Conservation (phyloP, 2,113 vertebrate genomes). For the Sceloporus tristichus region DNA sequence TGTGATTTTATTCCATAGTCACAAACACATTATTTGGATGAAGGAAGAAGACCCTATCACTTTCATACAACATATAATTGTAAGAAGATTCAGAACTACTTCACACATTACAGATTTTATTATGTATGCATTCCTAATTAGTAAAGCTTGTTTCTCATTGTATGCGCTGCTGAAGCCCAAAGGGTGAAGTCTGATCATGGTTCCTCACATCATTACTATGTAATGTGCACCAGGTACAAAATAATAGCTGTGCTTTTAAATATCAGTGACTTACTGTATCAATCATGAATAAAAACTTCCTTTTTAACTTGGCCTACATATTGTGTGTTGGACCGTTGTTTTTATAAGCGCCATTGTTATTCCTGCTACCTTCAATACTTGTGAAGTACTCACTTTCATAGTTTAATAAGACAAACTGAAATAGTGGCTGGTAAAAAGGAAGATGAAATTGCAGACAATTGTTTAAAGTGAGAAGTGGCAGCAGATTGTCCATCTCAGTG, state of each 20-base stretch:
- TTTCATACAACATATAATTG: slow-evolving; percentile 8
- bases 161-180: not conserved
- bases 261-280: slow-evolving; percentile 27
- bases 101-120: not conserved
- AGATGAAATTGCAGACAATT: slow-evolving; percentile 1
- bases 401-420: slow-evolving; percentile 41
- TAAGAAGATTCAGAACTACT: not conserved
- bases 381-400: not conserved
- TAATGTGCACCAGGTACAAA: slow-evolving; percentile 9
- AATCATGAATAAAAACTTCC: slow-evolving; percentile 43
- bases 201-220: not conserved
- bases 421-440: slow-evolving; percentile 25
- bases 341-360: slow-evolving; percentile 47
- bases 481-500: slow-evolving; percentile 18
- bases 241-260: not conserved
- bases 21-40: not conserved
- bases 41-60: not conserved
- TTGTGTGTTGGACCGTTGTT: slow-evolving; percentile 46
- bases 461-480: slow-evolving; percentile 19
- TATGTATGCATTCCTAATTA: not conserved
- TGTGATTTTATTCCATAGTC: slow-evolving; percentile 30
- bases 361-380: slow-evolving; percentile 61
- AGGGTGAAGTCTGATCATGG: not conserved
- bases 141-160: not conserved
- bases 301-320: slow-evolving; percentile 54